These are phyloP conservation scores for Pipistrellus pygmaeus DNA, from an alignment of 2,797 vertebrate species.

Conservation along the genomic window DNA sequence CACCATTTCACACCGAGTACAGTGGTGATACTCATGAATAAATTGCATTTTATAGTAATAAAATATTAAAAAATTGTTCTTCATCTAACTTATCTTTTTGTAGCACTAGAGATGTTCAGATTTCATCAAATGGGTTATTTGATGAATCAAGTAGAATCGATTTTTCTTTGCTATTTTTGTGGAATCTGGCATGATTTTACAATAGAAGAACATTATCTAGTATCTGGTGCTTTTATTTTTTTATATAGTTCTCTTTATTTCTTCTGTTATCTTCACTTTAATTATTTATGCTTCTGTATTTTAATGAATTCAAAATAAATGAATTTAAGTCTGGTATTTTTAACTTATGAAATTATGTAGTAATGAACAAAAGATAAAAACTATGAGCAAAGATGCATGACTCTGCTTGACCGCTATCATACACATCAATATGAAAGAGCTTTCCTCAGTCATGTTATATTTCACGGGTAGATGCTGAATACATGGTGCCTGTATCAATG, in stretches of 20 bases:
- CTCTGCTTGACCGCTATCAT: background rate
- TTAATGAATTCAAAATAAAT: conserved; percentile 1
- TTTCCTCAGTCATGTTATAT: background rate
- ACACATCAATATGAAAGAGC: background rate
- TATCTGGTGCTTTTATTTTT: background rate
- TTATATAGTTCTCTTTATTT: background rate
- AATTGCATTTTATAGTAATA: background rate
- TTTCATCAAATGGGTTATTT: background rate
- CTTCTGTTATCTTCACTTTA: background rate
- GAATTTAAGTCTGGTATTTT: background rate
- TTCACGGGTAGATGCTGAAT: background rate
- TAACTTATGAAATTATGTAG: conserved; percentile 29
- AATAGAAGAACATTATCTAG: background rate
- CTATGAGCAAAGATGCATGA: background rate
- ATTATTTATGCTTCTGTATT: background rate
- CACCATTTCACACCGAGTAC: background rate
- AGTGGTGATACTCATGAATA: background rate
- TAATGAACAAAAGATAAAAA: background rate
- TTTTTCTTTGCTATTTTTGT: background rate
- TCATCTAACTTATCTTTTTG: background rate
- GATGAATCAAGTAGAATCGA: too few relatives aligned
- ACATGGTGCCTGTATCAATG: background rate
- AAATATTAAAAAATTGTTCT: background rate
- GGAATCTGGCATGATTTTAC: background rate
- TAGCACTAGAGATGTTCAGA: background rate